Conservation (phyloP, 35 echinoderm and acorn worm genomes). For the Amphiura filiformis region DNA sequence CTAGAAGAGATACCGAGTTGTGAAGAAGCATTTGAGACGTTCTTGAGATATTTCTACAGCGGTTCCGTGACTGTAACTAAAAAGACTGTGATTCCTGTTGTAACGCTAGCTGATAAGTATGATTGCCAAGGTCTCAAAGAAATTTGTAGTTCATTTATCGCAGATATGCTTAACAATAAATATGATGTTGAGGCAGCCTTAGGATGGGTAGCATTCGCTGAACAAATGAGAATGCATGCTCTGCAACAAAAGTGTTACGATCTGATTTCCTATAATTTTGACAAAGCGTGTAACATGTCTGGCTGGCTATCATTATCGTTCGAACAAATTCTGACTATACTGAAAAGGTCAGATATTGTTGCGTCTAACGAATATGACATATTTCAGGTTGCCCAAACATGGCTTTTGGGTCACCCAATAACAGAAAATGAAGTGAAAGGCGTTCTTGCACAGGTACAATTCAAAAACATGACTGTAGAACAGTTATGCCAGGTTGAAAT, state of each 20-base stretch:
- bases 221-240: neutral
- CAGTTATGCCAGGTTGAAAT: neutral
- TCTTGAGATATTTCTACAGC: conserved; percentile 8
- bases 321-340: neutral
- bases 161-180: neutral
- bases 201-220: neutral
- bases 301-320: neutral
- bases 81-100: neutral
- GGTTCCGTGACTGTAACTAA: neutral
- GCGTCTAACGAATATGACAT: neutral
- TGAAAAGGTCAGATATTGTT: neutral
- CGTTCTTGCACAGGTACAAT: neutral
- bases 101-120: neutral
- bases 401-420: neutral
- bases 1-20: neutral
- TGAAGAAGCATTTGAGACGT: neutral
- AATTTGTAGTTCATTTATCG: neutral
- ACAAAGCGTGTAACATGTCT: neutral
- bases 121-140: neutral
- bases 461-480: neutral
- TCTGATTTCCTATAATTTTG: neutral
- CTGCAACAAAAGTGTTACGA: neutral
- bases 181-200: neutral
- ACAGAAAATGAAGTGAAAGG: neutral
- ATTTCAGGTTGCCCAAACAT: neutral